These are phyloP conservation scores for Gallirallus australis DNA, from an alignment of 2,797 vertebrate species.

Conservation along the genomic window DNA sequence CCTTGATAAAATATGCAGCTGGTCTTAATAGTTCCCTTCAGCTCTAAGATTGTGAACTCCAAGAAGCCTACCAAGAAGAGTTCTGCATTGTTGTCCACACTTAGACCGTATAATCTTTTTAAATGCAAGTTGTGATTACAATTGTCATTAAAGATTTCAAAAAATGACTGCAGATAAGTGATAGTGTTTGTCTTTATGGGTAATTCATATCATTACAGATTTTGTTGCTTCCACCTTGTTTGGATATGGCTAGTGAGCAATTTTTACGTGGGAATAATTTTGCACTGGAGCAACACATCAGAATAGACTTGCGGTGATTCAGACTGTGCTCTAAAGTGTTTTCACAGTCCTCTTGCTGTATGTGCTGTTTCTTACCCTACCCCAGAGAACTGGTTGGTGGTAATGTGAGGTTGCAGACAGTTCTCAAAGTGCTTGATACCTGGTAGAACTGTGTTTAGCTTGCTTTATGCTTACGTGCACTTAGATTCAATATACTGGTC, in stretches of 20 bases:
- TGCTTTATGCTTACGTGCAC: background rate
- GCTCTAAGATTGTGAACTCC: background rate
- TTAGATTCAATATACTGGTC: background rate
- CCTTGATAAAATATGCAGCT: background rate
- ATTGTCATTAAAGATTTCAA: background rate
- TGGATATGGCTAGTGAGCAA: background rate
- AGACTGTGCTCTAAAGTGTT: background rate
- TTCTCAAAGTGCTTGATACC: background rate
- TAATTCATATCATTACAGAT: background rate
- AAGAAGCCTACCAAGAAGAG: fast-evolving
- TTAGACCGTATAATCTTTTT: background rate
- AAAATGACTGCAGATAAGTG: background rate
- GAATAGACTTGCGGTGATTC: background rate
- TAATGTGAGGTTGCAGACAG: background rate
- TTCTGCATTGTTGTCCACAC: fast-evolving
- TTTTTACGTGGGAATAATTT: background rate
- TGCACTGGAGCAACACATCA: fast-evolving
- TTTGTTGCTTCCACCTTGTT: background rate
- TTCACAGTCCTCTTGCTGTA: fast-evolving
- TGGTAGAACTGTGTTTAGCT: background rate
- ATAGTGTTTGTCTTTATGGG: background rate
- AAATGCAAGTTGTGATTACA: background rate
- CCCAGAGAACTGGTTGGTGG: background rate
- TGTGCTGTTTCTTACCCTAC: background rate
- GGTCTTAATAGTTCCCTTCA: background rate